phyloP scores from a whole-genome alignment of 30 jellyfish, hydroid and myxozoan species.

The Rhopilema esculentum region DNA sequence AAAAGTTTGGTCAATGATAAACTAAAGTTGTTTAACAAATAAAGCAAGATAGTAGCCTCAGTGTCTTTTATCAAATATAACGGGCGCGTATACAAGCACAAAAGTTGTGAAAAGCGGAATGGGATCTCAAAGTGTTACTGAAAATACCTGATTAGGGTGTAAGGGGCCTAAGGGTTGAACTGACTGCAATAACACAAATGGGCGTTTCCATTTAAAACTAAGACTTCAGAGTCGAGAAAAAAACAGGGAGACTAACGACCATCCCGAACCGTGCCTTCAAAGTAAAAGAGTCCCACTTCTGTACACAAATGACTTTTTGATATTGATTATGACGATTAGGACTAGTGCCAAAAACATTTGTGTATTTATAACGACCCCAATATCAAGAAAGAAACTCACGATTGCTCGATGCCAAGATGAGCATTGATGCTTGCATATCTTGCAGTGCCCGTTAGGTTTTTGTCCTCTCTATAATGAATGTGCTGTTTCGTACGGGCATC shows the following conservation, averaged over 20 bases:
- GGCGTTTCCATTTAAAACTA: too few species aligned
- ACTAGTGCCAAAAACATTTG: not conserved
- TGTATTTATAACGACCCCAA: not conserved
- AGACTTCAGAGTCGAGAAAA: too few species aligned
- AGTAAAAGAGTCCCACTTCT: not conserved
- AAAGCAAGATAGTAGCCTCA: not conserved
- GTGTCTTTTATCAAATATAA: not conserved
- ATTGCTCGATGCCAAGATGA: slow-evolving; percentile 97
- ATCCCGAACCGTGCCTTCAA: not conserved
- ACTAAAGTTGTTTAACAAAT: not conserved
- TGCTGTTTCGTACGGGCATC: slow-evolving; percentile 91
- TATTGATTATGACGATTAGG: not conserved
- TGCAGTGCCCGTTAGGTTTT: slow-evolving; percentile 97
- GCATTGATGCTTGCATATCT: slow-evolving; percentile 99
- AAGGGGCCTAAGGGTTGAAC: not conserved
- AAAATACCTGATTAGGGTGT: too few species aligned
- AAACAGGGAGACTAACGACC: too few species aligned
- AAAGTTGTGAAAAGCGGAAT: not conserved
- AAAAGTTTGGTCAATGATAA: not conserved
- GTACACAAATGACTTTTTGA: not conserved
- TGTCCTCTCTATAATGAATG: slow-evolving; percentile 91
- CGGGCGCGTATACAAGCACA: not conserved
- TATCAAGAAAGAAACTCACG: slow-evolving; percentile 69
- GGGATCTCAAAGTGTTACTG: not conserved
- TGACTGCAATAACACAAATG: too few species aligned